Percentiles rank a stretch among this genome's conserved stretches.
Evolutionary conservation across 1,140 invertebrate genomes (phyloP).

Genomic region (Halesus radiatus): DNA sequence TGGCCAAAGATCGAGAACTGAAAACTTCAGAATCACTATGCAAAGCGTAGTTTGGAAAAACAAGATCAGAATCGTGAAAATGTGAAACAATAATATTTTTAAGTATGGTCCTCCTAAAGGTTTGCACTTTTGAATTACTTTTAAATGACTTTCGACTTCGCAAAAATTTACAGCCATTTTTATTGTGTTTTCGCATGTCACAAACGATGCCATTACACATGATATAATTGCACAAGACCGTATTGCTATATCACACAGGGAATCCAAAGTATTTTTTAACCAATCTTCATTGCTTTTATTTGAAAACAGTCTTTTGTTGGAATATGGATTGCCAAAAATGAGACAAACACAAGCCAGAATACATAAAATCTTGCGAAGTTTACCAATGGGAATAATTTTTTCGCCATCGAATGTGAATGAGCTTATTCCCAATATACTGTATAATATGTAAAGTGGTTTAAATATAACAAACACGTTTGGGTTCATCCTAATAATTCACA

Average conservation of each 20-base stretch:
- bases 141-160: no score
- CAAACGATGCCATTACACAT: conserved; percentile 10
- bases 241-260: background rate
- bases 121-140: no score
- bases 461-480: background rate
- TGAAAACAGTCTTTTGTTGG: no score
- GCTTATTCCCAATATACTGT: background rate
- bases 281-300: background rate
- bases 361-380: background rate
- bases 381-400: background rate
- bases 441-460: background rate
- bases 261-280: background rate
- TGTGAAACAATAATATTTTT: no score
- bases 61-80: no score
- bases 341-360: background rate
- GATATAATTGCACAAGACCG: background rate
- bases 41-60: no score
- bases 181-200: background rate
- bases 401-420: background rate
- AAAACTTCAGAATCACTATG: no score
- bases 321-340: no score
- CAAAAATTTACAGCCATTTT: conserved; percentile 11
- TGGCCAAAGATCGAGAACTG: no score
- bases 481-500: background rate
- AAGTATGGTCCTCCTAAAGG: no score